Evolutionary conservation across 1,140 invertebrate species (phyloP).

Genomic region (Zaprionus africanus): DNA sequence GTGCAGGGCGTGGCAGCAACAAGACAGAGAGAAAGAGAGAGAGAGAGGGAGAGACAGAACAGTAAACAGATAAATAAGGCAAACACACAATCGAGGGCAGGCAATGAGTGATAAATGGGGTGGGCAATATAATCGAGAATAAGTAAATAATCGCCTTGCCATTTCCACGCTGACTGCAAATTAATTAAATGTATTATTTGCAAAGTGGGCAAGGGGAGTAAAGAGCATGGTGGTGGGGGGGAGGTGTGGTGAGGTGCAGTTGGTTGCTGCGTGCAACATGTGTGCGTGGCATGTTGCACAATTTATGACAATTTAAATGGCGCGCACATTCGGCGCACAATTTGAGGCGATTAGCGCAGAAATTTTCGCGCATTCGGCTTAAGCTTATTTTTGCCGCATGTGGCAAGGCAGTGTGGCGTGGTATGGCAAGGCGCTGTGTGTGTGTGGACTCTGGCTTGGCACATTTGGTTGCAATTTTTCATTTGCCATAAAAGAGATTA

Average conservation of each 20-base stretch:
- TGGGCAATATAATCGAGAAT: slow-evolving; percentile 63
- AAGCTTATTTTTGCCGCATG: slow-evolving; percentile 43
- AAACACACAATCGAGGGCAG: slow-evolving; percentile 54
- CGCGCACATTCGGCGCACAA: slow-evolving; percentile 76
- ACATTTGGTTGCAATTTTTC: slow-evolving; percentile 49
- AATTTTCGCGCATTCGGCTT: slow-evolving; percentile 75
- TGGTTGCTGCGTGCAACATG: slow-evolving; percentile 26
- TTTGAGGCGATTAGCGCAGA: slow-evolving; percentile 77
- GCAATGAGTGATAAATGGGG: slow-evolving; percentile 42
- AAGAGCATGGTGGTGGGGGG: background rate
- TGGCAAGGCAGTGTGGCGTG: background rate
- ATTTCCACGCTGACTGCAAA: slow-evolving; percentile 59
- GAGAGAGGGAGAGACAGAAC: background rate
- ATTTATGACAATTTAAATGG: slow-evolving; percentile 83
- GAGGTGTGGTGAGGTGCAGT: background rate
- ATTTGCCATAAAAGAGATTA: slow-evolving; percentile 51
- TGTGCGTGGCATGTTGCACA: slow-evolving; percentile 59
- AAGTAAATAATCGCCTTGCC: slow-evolving; percentile 74
- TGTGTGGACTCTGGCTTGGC: background rate
- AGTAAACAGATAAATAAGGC: slow-evolving; percentile 22
- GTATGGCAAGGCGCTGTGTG: background rate
- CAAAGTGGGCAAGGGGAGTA: background rate
- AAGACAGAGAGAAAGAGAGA: background rate
- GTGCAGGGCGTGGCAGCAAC: slow-evolving; percentile 30
- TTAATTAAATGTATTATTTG: slow-evolving; percentile 61